Percentiles rank a stretch among this genome's conserved stretches.
Conservation (phyloP, 2,888 invertebrate species). For the Stegophylla sp. region DNA sequence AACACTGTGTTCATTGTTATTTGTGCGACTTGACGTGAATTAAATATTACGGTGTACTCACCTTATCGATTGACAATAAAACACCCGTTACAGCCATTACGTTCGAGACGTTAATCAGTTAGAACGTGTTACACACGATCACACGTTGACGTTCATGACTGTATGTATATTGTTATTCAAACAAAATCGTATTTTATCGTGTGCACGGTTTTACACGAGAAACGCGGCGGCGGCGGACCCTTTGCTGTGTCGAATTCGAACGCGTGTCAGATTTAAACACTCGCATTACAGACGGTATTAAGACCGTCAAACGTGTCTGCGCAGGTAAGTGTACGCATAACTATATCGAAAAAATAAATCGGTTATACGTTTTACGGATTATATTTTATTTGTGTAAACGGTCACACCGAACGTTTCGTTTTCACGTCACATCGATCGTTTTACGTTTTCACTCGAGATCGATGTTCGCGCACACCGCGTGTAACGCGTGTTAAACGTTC, state of each 20-base stretch:
- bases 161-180: not conserved
- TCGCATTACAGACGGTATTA: not conserved
- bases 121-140: too few relatives aligned
- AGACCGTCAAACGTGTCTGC: not conserved
- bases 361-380: conserved; percentile 10
- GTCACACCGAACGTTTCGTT: not conserved
- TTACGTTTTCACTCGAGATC: not conserved
- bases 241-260: not conserved
- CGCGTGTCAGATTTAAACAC: not conserved
- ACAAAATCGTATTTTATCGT: not conserved
- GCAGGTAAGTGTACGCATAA: not conserved
- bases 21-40: too few relatives aligned
- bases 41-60: too few relatives aligned
- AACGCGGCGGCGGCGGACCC: not conserved
- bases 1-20: too few relatives aligned
- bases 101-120: too few relatives aligned
- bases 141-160: too few relatives aligned
- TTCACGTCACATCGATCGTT: conserved; percentile 15
- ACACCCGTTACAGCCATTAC: too few relatives aligned
- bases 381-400: not conserved
- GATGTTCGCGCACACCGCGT: not conserved
- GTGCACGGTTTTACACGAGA: not conserved
- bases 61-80: too few relatives aligned
- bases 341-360: not conserved
- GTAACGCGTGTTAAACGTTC: not conserved